phyloP scores from a whole-genome alignment of 2,113 vertebrate species.

The Spilogale gracilis region DNA sequence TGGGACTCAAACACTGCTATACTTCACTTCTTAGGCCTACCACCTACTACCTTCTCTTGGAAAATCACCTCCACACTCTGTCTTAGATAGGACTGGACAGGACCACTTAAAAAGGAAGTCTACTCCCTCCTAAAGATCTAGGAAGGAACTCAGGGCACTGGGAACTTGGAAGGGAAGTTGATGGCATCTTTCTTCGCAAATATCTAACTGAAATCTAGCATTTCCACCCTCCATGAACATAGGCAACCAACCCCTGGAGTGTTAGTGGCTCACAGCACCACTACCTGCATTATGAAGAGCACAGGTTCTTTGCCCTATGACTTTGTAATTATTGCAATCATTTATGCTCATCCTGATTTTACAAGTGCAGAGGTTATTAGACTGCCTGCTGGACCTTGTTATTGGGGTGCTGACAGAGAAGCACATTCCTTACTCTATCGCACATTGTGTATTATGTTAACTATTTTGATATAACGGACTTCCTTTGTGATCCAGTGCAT shows the following conservation, averaged over 20 bases:
- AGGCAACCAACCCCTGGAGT: background rate
- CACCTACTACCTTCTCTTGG: too few species aligned
- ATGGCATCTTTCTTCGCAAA: background rate
- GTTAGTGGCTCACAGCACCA: rapidly evolving
- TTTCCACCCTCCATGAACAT: background rate
- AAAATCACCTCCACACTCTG: background rate
- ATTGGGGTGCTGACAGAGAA: background rate
- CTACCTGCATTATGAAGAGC: background rate
- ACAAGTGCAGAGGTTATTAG: background rate
- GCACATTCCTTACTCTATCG: too few species aligned
- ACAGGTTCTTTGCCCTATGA: background rate
- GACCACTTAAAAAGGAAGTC: background rate
- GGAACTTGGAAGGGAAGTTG: background rate
- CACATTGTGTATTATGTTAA: background rate
- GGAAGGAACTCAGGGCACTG: background rate
- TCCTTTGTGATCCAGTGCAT: background rate
- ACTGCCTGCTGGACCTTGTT: background rate
- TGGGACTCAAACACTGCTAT: background rate
- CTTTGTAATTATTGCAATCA: background rate
- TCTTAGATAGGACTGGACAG: background rate
- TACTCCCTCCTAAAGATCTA: background rate
- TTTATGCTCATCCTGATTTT: background rate
- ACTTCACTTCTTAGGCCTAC: background rate
- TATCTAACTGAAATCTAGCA: background rate
- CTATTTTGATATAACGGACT: background rate